Percentiles rank a stretch among this genome's conserved stretches.
Evolutionary conservation across 2,888 invertebrate genomes (phyloP).

Genomic region (Crematogaster levior): DNA sequence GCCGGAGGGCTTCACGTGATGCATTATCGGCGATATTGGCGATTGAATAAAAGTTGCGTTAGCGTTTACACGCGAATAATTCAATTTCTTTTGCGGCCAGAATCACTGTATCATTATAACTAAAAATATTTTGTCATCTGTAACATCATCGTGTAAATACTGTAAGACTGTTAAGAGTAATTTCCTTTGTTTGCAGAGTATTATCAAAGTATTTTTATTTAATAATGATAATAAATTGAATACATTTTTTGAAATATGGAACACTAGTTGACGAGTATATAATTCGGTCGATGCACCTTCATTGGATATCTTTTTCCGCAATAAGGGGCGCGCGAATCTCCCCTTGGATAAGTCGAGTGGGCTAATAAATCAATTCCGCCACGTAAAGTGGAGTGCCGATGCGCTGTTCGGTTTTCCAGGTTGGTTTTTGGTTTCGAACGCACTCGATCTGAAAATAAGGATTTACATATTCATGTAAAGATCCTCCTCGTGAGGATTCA

Average conservation of each 20-base stretch:
- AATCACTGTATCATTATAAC: background rate
- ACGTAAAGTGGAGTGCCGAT: constrained; percentile 70
- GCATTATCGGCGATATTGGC: constrained; percentile 70
- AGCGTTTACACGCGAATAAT: constrained; percentile 37
- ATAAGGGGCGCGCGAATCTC: constrained; percentile 45
- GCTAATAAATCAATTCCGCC: constrained; percentile 84
- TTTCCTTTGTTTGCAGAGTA: background rate
- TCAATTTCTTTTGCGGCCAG: constrained; percentile 32
- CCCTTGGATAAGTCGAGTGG: constrained; percentile 71
- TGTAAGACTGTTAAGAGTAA: background rate
- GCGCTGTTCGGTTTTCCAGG: constrained; percentile 75
- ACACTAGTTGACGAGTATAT: background rate
- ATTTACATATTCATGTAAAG: constrained; percentile 85
- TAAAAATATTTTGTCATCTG: constrained; percentile 20
- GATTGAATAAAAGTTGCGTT: constrained; percentile 59
- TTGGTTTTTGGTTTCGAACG: constrained; percentile 85
- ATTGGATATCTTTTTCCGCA: constrained; percentile 40
- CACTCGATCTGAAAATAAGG: constrained; percentile 85
- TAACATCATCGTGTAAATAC: background rate
- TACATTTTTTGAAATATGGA: background rate
- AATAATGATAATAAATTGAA: background rate
- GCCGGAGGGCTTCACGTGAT: constrained; percentile 53
- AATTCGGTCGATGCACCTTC: constrained; percentile 53
- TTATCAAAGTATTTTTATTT: background rate
- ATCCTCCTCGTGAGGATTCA: constrained; percentile 77